Base-by-base conservation (phyloP, 2,113 vertebrate species). In the Pollachius pollachius region DNA sequence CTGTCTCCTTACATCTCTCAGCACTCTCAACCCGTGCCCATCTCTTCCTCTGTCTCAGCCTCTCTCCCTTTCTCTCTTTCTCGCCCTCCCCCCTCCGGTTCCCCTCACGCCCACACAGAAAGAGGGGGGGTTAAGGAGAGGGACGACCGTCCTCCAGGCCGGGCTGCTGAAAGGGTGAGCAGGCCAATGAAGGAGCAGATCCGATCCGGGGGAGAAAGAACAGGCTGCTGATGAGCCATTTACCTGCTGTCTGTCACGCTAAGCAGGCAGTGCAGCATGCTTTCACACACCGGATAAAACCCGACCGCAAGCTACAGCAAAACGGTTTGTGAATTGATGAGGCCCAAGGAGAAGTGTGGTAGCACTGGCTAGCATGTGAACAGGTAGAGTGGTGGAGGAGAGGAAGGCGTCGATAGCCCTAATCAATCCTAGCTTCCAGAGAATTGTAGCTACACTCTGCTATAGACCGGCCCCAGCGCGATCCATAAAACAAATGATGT, bases 221-320 rank as follows among this genome's bases (percentile, higher is more conserved):
- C 85, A 86, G 81, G 86, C 84, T 84, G 78, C 86, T 77, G 79
- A 89, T 88, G 82, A 89, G 81, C 81, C 81, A 85, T 89, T 89
- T 85, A 88, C 85, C 86, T 87, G 85, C 87, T 84, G 89, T 84
- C 64, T 48, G 69, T 81, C 69, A 12, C 80, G 72, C 63, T 77
- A 80, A 83, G 85, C 84, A 81, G 80, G 81, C 71, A 69, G 74
- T 65, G 67, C 82, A 83, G 83, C 60, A 65, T 78, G 84, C 81
- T 82, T 87, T 88, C 82, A 88, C 88, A 86, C 76, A 80, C 79
- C 81, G 11, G 12, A 48, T 9, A 13, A 48, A 48, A 48, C 41
- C 41, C 41, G 8, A 48, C 41, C 41, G 8, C 41, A 48, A 48
- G 41, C 78, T 86, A 86, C 84, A 84, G 84, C 84, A 79, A 79